Evolutionary conservation across 2,797 vertebrate species (phyloP).

Genomic region (Hyperoplus lanceolatus): DNA sequence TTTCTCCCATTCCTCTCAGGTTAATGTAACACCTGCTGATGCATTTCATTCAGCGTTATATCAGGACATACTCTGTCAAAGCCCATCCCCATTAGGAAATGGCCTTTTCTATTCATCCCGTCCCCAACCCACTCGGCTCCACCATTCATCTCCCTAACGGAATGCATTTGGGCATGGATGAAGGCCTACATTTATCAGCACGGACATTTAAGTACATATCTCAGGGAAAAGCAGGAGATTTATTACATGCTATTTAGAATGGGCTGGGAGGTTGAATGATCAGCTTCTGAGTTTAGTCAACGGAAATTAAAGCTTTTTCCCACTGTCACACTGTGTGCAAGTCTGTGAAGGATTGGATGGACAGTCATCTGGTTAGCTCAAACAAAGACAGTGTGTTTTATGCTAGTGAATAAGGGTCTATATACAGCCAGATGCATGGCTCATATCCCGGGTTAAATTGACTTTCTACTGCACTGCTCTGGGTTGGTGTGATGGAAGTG

Average conservation of each 20-base stretch:
- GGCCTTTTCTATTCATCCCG: conserved; percentile 55
- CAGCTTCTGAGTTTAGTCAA: conserved; percentile 48
- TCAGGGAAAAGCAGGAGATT: conserved; percentile 68
- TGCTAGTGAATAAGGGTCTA: neutral
- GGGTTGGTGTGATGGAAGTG: neutral
- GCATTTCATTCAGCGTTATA: conserved; percentile 82
- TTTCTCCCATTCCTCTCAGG: conserved; percentile 29
- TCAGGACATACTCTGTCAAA: conserved; percentile 78
- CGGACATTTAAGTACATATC: conserved; percentile 77
- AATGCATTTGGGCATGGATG: conserved; percentile 71
- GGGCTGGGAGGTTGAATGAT: conserved; percentile 49
- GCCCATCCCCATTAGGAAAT: conserved; percentile 79
- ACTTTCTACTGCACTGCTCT: neutral
- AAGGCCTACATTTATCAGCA: conserved; percentile 79
- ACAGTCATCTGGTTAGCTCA: conserved; percentile 14
- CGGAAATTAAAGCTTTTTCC: conserved; percentile 24
- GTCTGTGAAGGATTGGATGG: conserved; percentile 10
- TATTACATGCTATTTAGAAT: conserved; percentile 73
- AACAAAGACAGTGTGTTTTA: conserved; percentile 19
- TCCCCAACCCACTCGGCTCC: conserved; percentile 31
- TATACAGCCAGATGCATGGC: neutral
- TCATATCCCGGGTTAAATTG: neutral
- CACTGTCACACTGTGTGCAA: conserved; percentile 16
- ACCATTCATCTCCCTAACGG: conserved; percentile 76
- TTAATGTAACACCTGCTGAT: conserved; percentile 81